phyloP scores from a whole-genome alignment of 1,140 invertebrate genomes.

The Homarus americanus region DNA sequence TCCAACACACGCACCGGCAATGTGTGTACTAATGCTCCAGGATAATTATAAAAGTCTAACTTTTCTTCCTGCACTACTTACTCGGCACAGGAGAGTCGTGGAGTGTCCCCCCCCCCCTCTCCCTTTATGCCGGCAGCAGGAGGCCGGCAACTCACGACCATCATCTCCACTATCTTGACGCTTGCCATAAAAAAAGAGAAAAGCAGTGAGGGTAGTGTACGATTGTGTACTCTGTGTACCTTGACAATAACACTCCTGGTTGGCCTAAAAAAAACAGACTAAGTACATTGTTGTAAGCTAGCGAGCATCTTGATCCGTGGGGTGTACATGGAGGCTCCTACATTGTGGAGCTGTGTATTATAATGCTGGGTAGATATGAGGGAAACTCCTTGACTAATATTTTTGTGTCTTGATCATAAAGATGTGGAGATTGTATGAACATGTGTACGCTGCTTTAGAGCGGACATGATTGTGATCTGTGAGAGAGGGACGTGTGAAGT shows the following conservation, averaged over 20 bases:
- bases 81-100: neutral
- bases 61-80: neutral
- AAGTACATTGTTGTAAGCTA: neutral
- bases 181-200: neutral
- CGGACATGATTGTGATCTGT: slow-evolving; percentile 21
- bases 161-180: slow-evolving; percentile 50
- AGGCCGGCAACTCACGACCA: slow-evolving; percentile 15
- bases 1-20: neutral
- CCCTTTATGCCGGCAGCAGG: slow-evolving; percentile 1
- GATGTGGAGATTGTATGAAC: slow-evolving; percentile 25
- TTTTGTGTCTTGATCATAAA: neutral
- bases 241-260: slow-evolving; percentile 6
- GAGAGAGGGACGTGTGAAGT: slow-evolving; percentile 25
- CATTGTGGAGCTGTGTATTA: neutral
- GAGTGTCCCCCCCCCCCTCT: neutral
- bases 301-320: neutral
- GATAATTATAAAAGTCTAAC: slow-evolving; percentile 50
- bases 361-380: neutral
- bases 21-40: slow-evolving; percentile 34
- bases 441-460: neutral
- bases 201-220: neutral
- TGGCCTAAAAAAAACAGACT: neutral
- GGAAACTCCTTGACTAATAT: neutral
- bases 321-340: neutral
- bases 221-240: neutral